These are phyloP conservation scores for Gallinago stenura DNA, from an alignment of 2,797 vertebrate species.

Conservation along the genomic window DNA sequence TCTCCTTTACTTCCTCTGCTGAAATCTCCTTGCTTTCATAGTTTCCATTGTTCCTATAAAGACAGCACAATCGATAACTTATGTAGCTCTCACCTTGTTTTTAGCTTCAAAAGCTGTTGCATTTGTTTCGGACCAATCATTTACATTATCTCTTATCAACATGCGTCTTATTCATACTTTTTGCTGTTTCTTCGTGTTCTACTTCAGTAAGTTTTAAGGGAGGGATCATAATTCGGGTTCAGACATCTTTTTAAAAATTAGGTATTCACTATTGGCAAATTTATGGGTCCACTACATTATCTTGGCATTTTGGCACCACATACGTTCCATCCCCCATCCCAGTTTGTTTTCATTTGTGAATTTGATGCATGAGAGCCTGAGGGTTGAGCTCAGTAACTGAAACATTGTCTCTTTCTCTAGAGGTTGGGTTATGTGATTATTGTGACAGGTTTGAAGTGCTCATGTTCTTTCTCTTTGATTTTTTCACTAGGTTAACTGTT, in stretches of 20 bases:
- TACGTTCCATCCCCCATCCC: conserved; percentile 2
- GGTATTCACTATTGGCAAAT: background rate
- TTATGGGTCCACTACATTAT: background rate
- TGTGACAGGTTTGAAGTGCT: conserved; percentile 68
- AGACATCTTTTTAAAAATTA: background rate
- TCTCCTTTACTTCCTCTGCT: background rate
- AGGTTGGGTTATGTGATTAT: conserved; percentile 62
- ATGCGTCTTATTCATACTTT: background rate
- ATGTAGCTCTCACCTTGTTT: background rate
- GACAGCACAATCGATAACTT: background rate
- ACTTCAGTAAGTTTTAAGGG: background rate
- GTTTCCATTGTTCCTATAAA: background rate
- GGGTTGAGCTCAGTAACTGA: conserved; percentile 65
- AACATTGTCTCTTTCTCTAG: conserved; percentile 69
- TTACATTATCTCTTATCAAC: background rate
- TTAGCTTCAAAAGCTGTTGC: background rate
- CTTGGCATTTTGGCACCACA: conserved; percentile 27
- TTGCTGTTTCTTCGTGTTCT: background rate
- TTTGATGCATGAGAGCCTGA: conserved; percentile 57
- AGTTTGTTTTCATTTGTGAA: conserved; percentile 37
- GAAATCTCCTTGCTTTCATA: background rate
- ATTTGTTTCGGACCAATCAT: background rate
- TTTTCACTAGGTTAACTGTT: conserved; percentile 60
- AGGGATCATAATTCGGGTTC: background rate
- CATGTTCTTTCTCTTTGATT: conserved; percentile 44